Conservation (phyloP, 2,888 invertebrate species). For the Thymelicus lineola region DNA sequence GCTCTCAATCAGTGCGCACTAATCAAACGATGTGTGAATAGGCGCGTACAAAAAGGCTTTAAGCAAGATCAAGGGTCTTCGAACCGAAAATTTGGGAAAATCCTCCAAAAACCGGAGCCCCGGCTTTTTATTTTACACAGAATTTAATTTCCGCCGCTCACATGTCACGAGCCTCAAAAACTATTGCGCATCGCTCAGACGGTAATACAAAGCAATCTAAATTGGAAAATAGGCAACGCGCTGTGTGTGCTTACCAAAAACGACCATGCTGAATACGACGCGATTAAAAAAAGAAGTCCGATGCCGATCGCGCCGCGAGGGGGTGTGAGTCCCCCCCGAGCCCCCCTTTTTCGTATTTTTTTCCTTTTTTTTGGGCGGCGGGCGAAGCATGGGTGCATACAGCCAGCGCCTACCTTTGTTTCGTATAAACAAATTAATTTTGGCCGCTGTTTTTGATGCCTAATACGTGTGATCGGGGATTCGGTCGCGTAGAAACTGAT, state of each 20-base stretch:
- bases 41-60: constrained; percentile 34
- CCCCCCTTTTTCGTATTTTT: constrained; percentile 74
- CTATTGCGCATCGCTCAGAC: constrained; percentile 84
- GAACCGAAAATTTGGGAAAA: constrained; percentile 39
- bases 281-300: constrained; percentile 85
- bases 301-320: constrained; percentile 83
- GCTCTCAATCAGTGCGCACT: constrained; percentile 29
- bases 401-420: constrained; percentile 84
- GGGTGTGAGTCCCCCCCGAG: constrained; percentile 62
- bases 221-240: constrained; percentile 85
- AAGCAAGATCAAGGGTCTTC: constrained; percentile 38
- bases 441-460: constrained; percentile 83
- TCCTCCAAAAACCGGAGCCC: constrained; percentile 38
- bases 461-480: constrained; percentile 74
- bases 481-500: constrained; percentile 12
- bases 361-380: constrained; percentile 80
- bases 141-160: constrained; percentile 79
- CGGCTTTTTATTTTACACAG: constrained; percentile 58
- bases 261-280: constrained; percentile 82
- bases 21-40: constrained; percentile 36
- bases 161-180: constrained; percentile 81
- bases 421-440: constrained; percentile 86
- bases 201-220: constrained; percentile 86
- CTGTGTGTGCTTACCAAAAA: constrained; percentile 85
- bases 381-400: constrained; percentile 81